A percentile compares a stretch with the other conserved stretches of the same genome.
Conservation (phyloP, 1,140 invertebrate species). For the Tetragonula clypearis region DNA sequence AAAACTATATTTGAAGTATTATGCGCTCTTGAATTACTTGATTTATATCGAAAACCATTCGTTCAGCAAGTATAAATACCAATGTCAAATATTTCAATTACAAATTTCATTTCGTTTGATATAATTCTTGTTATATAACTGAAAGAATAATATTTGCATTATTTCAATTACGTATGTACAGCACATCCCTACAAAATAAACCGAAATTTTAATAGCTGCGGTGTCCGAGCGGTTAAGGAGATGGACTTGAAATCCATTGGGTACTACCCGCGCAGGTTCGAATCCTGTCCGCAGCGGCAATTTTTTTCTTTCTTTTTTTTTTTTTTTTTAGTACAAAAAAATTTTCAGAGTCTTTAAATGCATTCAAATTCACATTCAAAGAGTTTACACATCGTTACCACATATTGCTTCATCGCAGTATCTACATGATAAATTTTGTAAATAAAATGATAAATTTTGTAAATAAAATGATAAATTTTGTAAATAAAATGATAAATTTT, state of each 20-base stretch:
- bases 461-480: not conserved
- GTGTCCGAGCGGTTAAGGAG: conserved; percentile 89
- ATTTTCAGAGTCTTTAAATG: not conserved
- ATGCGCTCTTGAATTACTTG: not conserved
- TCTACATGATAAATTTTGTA: not conserved
- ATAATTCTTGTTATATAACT: too few species aligned
- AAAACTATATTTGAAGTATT: not conserved
- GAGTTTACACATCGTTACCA: not conserved
- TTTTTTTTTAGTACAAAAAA: not conserved
- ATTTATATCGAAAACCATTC: not conserved
- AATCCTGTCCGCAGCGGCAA: conserved; percentile 91
- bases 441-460: not conserved
- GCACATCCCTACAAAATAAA: conserved; percentile 12
- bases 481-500: not conserved
- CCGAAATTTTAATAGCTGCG: conserved; percentile 77
- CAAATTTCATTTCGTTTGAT: not conserved
- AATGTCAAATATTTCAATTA: not conserved
- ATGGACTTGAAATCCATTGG: conserved; percentile 92
- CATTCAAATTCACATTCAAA: not conserved
- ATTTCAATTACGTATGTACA: fast-evolving
- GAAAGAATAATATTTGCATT: not conserved
- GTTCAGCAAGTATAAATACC: too few species aligned
- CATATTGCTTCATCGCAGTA: not conserved
- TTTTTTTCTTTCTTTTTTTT: too few species aligned
- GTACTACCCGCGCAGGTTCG: conserved; percentile 91